A percentile compares a stretch with the other conserved stretches of the same genome.
Evolutionary conservation across 2,797 vertebrate genomes (phyloP).

Genomic region (Pangasius larnaudii): DNA sequence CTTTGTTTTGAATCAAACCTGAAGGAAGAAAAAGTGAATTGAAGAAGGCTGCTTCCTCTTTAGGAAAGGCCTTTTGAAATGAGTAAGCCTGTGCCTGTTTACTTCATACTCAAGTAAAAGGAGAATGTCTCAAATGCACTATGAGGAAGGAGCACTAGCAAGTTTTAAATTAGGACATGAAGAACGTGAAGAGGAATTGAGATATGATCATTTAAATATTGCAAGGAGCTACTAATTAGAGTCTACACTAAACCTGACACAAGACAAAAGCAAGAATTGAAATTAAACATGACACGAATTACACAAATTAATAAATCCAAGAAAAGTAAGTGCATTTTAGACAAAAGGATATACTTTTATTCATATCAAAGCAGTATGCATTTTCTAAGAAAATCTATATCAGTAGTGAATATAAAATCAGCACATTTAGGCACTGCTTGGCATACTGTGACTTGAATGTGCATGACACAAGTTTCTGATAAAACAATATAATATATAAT

Average conservation of each 20-base stretch:
- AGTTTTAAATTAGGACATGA: background rate
- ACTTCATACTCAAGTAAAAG: slow-evolving; percentile 3
- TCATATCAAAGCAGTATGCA: slow-evolving; percentile 1
- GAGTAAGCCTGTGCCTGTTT: slow-evolving; percentile 3
- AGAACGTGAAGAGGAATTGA: slow-evolving; percentile 11
- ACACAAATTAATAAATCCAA: background rate
- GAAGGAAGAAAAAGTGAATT: background rate
- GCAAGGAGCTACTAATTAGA: background rate
- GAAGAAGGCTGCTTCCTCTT: slow-evolving; percentile 13
- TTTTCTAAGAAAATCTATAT: background rate
- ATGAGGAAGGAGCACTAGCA: slow-evolving; percentile 17
- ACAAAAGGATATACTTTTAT: background rate
- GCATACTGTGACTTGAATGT: background rate
- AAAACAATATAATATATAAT: background rate
- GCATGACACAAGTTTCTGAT: background rate
- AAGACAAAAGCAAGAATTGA: background rate
- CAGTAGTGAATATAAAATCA: background rate
- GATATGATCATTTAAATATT: slow-evolving; percentile 19
- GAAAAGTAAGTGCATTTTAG: background rate
- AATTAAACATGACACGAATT: no score
- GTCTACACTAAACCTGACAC: background rate
- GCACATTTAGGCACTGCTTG: background rate
- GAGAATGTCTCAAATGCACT: background rate
- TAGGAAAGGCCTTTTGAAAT: slow-evolving; percentile 2
- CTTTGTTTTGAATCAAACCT: background rate